Conservation (phyloP, 2,797 vertebrate species). For the Myripristis jacobus region DNA sequence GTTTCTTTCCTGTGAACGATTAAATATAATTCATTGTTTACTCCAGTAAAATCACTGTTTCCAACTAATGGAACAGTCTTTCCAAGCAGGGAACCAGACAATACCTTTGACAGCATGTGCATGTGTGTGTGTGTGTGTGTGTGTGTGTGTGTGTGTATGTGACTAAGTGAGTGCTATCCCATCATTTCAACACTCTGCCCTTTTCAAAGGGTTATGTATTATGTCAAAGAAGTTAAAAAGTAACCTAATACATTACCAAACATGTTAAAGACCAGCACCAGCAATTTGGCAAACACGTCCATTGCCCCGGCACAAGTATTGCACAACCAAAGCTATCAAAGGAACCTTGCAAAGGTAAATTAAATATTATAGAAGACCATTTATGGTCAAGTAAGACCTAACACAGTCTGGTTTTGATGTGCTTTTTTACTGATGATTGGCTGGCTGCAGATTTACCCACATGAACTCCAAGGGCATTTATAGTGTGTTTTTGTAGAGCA, state of each 20-base stretch:
- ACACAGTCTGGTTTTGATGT: constrained; percentile 8
- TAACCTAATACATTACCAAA: constrained; percentile 33
- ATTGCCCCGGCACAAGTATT: not conserved
- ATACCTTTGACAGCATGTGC: constrained; percentile 2
- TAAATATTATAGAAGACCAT: constrained; percentile 29
- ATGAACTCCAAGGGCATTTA: constrained; percentile 3
- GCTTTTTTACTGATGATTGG: not conserved
- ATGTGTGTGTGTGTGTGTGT: not conserved
- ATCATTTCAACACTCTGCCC: constrained; percentile 35
- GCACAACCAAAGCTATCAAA: constrained; percentile 11
- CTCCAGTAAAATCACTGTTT: constrained; percentile 11
- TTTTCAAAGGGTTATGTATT: not conserved
- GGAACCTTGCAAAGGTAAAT: constrained; percentile 7
- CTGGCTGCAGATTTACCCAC: constrained; percentile 7
- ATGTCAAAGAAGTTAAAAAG: constrained; percentile 20
- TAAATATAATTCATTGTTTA: constrained; percentile 34
- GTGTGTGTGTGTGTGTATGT: constrained; percentile 6
- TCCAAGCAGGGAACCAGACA: constrained; percentile 9
- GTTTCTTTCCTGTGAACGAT: constrained; percentile 16
- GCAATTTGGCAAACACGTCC: constrained; percentile 14
- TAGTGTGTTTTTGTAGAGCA: constrained; percentile 1
- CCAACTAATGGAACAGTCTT: constrained; percentile 30
- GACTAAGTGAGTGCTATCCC: constrained; percentile 1
- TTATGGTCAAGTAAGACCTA: not conserved
- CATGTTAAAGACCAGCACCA: constrained; percentile 10